Base-by-base conservation (phyloP, 2,113 vertebrate species). In the Entomyzon cyanotis region DNA sequence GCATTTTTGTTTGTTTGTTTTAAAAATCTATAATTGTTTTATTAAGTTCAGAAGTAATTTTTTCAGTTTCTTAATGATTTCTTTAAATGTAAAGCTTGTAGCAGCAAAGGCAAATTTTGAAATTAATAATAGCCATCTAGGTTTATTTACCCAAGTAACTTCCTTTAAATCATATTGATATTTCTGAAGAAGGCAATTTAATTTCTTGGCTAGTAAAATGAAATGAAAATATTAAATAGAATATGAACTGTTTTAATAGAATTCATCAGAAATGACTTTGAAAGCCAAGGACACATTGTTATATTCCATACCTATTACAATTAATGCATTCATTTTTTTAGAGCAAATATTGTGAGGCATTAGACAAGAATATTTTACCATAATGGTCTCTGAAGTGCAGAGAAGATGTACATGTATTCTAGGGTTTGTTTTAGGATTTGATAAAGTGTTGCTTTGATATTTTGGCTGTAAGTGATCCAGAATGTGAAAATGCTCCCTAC, bases 111-210 rank as follows among this genome's bases (percentile, higher is more conserved):
- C 17, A 91, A 89, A 65, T 80, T 85, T 85, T 91, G 24, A 88
- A 87, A 93, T 87, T 84, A 76, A 25, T 79, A 84, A 58, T 53
- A 94, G 12, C 30, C 9, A 31, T 69, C 50, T 50, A 21, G 63
- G 14, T 74, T 91, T 95, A 65, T 94, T 96, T 94, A 74, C 24
- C 44, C 63, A 93, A 74, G 60, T 67, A 85, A 67, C 50, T 79
- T 90, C 28, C 28, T 76, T 78, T 82, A 93, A 91, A 89, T 86
- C 37, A 86, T 69, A 79, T 37, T 93, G 68, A 60, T 93, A 69
- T 88, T 92, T 92, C 83, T 95, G 68, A 86, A 81, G 86, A 84
- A 90, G 64, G 60, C 46, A 70, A 44, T 90, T 93, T 87, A 84
- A 93, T 95, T 90, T 94, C 71, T 67, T 74, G 64, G 27, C 17